Base-by-base conservation (phyloP, 1,140 invertebrate species). In the Formica selysi region DNA sequence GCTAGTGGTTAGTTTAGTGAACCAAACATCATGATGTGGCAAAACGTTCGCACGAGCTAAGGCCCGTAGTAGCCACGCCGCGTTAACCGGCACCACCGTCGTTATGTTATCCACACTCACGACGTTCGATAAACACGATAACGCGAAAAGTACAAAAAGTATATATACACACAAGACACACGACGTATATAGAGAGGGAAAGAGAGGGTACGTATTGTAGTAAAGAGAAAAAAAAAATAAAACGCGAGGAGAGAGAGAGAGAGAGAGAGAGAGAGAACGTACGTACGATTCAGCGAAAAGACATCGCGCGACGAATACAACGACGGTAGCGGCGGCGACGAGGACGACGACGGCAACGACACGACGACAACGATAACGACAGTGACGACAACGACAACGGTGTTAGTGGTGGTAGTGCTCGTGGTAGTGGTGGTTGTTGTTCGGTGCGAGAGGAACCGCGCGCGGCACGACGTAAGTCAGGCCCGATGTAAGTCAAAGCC, bases 11-110 rank as follows among this genome's bases (percentile, higher is more conserved):
- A 94, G 94, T 93, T 93, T 93, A 94, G 94, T 93, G 92, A 93
- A 92, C 92, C 92, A 93, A 94, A 95, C 93, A 94, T 95, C 94
- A 95, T 95, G 95, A 95, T 95, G 95, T 95, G 95, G 95, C 95
- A 95, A 92, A 94, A 93, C 92, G 92, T 93, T 94, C 90, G 91
- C 90, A 93, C 91, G 90, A 91, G 92, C 86, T 93, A 88, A 94
- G 92, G 89, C 79, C 87, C 87, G 87, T 91, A 51, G 48, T 19
- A 91, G 89, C 84, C 91, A 90, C 91, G 91, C 92, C 93, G 91
- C 91, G 91, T 91, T 90, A 91, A 74, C 83, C 92, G 91, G 92
- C 93, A 29, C 90, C 87, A 91, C 88, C 88, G 91, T 92, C 93
- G 92, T 94, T 92, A 93, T 94, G 92, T 92, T 91, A 79, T 89